Base-by-base conservation (phyloP, 1,140 invertebrate species). In the Antheraea mylitta region DNA sequence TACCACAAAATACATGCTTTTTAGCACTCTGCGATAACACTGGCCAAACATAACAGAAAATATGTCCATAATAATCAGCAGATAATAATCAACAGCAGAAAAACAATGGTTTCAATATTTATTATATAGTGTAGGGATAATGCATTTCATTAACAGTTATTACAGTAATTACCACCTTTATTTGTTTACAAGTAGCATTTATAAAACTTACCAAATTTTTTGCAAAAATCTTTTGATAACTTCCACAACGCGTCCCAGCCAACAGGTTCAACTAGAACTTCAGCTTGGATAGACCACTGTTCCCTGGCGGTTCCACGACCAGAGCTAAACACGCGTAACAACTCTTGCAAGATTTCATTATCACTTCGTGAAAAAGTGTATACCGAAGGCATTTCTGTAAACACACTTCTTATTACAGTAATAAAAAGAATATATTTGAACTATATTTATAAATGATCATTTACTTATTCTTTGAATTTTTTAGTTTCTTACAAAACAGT, bases 181-280 rank as follows among this genome's bases (percentile, higher is more conserved):
- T 42, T 42, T 42, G 7, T 42, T 42, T 42, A 42, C 38, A 42
- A 42, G 7, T 9, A 42, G n/a, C n/a, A n/a, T n/a, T n/a, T n/a
- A n/a, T 0, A 45, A 66, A 18, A 76, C 85, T 74, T 78, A 90
- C 90, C 87, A 80, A 92, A 91, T 53, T 84, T 90, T 67, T 89
- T 91, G 70, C 90, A 92, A 68, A 89, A 91, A 10, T 84, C 77
- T 64, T 92, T 92, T 9, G 90, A 91, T 8, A 92, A 78, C 70
- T 91, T 91, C 90, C 90, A 92, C 8, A 92, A 58, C 6, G 86
- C 87, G 70, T 91, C 87, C 89, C 89, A 91, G 3, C 90, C 90
- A 0, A 90, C 82, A 13, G 90, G 87, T 42, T 92, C 90, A 6
- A 92, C 86, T 7, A 89, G 42, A 3, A 88, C 53, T 61, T 92